Percentiles rank a stretch among this genome's conserved stretches.
phyloP scores from a whole-genome alignment of 2,113 vertebrate genomes.

The Coregonus clupeaformis region DNA sequence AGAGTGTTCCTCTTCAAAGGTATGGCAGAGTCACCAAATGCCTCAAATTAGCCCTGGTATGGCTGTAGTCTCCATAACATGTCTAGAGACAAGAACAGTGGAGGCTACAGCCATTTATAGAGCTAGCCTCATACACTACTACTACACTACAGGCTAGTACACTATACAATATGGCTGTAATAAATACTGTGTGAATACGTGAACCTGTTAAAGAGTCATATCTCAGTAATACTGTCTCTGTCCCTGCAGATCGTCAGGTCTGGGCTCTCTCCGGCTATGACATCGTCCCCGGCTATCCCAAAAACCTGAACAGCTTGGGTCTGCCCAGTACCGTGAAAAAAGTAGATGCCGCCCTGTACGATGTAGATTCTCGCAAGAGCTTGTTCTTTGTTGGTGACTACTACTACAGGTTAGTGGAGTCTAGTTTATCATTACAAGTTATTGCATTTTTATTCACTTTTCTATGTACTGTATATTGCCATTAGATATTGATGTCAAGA shows the following conservation, averaged over 20 bases:
- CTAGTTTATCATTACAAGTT: not conserved
- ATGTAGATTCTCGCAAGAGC: constrained; percentile 69
- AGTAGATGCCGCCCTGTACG: constrained; percentile 80
- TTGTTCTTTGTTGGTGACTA: constrained; percentile 78
- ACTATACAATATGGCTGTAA: no score
- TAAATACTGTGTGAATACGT: not conserved
- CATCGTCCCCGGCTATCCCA: constrained; percentile 76
- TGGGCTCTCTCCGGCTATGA: constrained; percentile 84
- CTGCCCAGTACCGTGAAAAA: constrained; percentile 74
- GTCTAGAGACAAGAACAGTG: no score
- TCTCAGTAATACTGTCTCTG: not conserved
- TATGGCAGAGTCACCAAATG: constrained; percentile 5
- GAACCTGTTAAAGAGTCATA: not conserved
- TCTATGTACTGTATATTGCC: not conserved
- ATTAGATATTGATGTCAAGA: not conserved
- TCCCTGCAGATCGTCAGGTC: constrained; percentile 72
- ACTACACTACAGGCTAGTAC: not conserved
- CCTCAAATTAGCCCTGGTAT: not conserved
- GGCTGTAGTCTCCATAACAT: no score
- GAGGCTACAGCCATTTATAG: no score
- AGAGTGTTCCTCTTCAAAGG: constrained; percentile 70
- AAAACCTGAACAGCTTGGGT: constrained; percentile 70
- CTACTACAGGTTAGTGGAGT: constrained; percentile 84
- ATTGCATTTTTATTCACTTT: not conserved
- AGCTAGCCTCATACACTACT: no score